Evolutionary conservation across 2,797 vertebrate genomes (phyloP), one percentile per base, ranked within the genome.

Genomic region (Hephaestus fuliginosus): DNA sequence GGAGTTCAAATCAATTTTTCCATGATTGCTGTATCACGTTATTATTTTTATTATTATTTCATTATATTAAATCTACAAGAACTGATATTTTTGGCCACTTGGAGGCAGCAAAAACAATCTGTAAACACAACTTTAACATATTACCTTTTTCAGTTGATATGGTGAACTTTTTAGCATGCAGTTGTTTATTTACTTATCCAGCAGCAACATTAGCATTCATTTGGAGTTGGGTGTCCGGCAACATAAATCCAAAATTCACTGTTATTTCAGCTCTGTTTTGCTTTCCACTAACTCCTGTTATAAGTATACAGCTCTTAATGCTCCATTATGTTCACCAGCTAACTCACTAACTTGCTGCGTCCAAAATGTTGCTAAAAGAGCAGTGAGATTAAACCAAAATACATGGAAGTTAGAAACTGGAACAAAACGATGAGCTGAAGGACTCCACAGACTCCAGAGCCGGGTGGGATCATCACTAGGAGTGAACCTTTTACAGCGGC

Each of bases 381-480:
- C 7, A 1, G 25, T 44, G 39, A 15, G 15, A 30, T 25, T 15
- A 9, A 60, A 60, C 49, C 36, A 25, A n/a, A 14, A 33, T 13
- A 55, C 11, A 67, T 28, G 46, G 41, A 46, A 25, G 4, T 39
- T 14, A 10, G 49, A 4, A 36, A 14, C 17, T 1, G 1, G 13
- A 74, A n/a, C 52, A 74, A 65, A 75, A 39, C 11, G 61, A 18
- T 28, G 17, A n/a, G n/a, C n/a, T 63, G 17, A 53, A 30, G 30
- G 5, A 25, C 0, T 1, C 56, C 12, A 7, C 7, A 60, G 44
- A 53, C 36, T 36, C 39, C 11, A 70, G 56, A 30, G 28, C 44
- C 2, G 3, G 12, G n/a, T 61, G 36, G 15, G 25, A 55, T 56
- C 3, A 73, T 61, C 22, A 52, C 4, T 17, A 15, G 1, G 25